A percentile compares a stretch with the other conserved stretches of the same genome.
Evolutionary conservation across 2,888 invertebrate species (phyloP).

Genomic region (Shargacucullia verbasci): DNA sequence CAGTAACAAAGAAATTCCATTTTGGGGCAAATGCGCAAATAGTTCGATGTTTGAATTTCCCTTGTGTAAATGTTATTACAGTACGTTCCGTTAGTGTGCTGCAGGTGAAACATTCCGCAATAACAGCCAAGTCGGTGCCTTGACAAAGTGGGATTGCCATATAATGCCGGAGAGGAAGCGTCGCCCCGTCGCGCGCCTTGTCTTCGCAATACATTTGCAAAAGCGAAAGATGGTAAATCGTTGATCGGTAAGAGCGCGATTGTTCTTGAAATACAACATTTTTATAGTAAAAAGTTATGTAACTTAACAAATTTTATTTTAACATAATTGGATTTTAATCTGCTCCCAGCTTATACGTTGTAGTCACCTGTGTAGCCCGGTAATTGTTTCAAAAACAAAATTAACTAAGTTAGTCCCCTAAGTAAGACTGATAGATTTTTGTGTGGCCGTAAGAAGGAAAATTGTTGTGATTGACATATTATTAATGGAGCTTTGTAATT

Average conservation of each 20-base stretch:
- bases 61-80: conserved; percentile 87
- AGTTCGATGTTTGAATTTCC: conserved; percentile 88
- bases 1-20: conserved; percentile 85
- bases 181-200: conserved; percentile 42
- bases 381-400: conserved; percentile 67
- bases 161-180: conserved; percentile 60
- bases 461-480: conserved; percentile 68
- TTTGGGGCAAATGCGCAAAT: conserved; percentile 85
- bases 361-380: conserved; percentile 72
- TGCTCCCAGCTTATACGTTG: conserved; percentile 64
- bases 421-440: conserved; percentile 81
- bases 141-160: conserved; percentile 71
- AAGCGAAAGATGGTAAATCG: conserved; percentile 51
- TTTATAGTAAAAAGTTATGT: background rate
- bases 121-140: conserved; percentile 70
- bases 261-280: conserved; percentile 13
- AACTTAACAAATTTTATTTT: background rate
- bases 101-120: conserved; percentile 83
- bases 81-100: conserved; percentile 73
- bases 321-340: conserved; percentile 57
- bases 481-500: conserved; percentile 55
- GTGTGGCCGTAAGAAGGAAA: conserved; percentile 59
- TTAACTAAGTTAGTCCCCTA: conserved; percentile 71
- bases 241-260: conserved; percentile 45
- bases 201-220: conserved; percentile 58